Conservation (phyloP, 35 echinoderm and acorn worm species). For the Heliocidaris erythrogramma region DNA sequence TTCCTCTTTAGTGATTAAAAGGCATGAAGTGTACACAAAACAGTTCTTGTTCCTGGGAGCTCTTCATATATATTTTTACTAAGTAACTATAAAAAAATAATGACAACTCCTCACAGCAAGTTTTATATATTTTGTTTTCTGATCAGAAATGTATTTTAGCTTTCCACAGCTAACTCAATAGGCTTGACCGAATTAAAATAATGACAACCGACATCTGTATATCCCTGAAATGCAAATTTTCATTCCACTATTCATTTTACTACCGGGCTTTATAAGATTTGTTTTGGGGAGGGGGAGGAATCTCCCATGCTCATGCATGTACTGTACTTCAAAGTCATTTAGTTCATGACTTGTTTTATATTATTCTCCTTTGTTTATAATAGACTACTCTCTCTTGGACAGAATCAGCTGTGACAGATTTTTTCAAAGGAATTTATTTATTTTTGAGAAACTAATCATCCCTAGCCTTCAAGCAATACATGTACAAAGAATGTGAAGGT, state of each 20-base stretch:
- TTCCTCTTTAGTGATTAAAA: no score
- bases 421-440: not conserved
- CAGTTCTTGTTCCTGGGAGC: no score
- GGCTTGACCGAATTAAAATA: no score
- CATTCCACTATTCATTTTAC: no score
- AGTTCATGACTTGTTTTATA: not conserved
- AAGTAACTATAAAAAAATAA: no score
- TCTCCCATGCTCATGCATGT: not conserved
- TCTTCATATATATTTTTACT: no score
- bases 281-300: not conserved
- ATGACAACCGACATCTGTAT: no score
- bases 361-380: not conserved
- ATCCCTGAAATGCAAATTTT: not conserved
- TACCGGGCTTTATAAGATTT: not conserved
- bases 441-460: not conserved
- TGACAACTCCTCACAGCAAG: no score
- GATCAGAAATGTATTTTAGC: no score
- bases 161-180: no score
- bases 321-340: not conserved
- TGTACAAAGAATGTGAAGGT: not conserved
- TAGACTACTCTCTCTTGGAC: not conserved
- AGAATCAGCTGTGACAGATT: not conserved
- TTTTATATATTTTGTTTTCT: no score
- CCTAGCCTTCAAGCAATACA: not conserved
- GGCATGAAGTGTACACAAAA: no score